phyloP scores from a whole-genome alignment of 2,888 invertebrate species.

The Apodemia mormo region DNA sequence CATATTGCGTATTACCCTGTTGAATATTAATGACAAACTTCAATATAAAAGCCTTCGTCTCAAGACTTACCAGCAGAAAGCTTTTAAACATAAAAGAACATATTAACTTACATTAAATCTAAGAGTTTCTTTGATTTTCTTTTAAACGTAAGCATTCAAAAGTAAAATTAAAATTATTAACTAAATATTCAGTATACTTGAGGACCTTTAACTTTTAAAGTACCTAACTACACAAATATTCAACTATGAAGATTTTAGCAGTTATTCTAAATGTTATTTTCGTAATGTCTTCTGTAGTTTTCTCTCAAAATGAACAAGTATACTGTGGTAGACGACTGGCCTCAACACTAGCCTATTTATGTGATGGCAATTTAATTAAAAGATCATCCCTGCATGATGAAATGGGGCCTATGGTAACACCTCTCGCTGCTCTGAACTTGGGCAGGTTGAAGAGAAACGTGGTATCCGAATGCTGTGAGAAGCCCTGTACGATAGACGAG shows the following conservation, averaged over 20 bases:
- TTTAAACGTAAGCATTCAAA: background rate
- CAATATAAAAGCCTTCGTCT: background rate
- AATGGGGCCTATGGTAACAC: background rate
- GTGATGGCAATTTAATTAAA: slow-evolving; percentile 8
- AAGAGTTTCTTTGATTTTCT: too few species aligned
- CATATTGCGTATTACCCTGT: background rate
- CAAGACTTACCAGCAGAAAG: background rate
- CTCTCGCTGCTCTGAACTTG: background rate
- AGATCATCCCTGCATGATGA: background rate
- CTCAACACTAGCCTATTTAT: background rate
- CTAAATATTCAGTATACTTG: background rate
- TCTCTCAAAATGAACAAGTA: background rate
- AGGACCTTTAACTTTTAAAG: background rate
- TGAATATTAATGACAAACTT: slow-evolving; percentile 2
- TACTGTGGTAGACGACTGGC: slow-evolving; percentile 5
- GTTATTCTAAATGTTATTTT: background rate
- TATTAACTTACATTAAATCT: background rate
- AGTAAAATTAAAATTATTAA: background rate
- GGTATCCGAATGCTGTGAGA: slow-evolving; percentile 47
- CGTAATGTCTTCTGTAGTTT: background rate
- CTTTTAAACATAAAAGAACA: background rate
- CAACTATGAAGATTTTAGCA: slow-evolving; percentile 4
- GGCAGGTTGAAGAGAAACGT: slow-evolving; percentile 37
- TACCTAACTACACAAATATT: background rate
- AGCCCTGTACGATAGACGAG: slow-evolving; percentile 44